A percentile compares a stretch with the other conserved stretches of the same genome.
phyloP scores from a whole-genome alignment of 2,888 invertebrate genomes.

The Sinohyriopsis cumingii region DNA sequence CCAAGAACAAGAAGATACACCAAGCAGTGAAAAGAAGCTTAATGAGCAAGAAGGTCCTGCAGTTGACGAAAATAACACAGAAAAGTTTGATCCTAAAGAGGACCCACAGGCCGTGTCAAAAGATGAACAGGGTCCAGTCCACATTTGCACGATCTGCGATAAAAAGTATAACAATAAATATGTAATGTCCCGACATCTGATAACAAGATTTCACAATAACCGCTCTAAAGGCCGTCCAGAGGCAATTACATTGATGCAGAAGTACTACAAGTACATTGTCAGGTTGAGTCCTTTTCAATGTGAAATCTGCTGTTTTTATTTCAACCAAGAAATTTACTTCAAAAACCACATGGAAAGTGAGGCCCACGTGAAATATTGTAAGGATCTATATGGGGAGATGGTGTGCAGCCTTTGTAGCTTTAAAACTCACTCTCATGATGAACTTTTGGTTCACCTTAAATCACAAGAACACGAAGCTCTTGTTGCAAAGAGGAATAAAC shows the following conservation, averaged over 20 bases:
- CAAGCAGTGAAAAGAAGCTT: constrained; percentile 1
- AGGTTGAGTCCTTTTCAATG: constrained; percentile 90
- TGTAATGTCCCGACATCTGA: constrained; percentile 74
- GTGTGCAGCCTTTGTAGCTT: constrained; percentile 64
- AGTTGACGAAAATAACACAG: background rate
- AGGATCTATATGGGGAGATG: constrained; percentile 58
- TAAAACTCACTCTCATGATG: constrained; percentile 44
- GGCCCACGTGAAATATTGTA: constrained; percentile 50
- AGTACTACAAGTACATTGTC: constrained; percentile 85
- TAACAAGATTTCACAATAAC: constrained; percentile 88
- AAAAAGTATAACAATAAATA: constrained; percentile 62
- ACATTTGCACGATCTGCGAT: constrained; percentile 60
- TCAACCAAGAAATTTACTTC: constrained; percentile 80
- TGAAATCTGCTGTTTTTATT: constrained; percentile 87
- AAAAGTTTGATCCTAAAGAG: too few relatives aligned
- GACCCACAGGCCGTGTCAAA: background rate
- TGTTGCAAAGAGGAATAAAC: constrained; percentile 34
- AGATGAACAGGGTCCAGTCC: constrained; percentile 6
- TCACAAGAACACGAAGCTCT: constrained; percentile 43
- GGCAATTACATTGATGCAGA: constrained; percentile 78
- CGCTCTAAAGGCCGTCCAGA: constrained; percentile 75
- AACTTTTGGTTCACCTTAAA: constrained; percentile 57
- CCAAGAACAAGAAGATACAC: constrained; percentile 5
- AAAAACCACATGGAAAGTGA: constrained; percentile 72
- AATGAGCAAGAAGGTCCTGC: constrained; percentile 2